Conservation (phyloP, 2,797 vertebrate genomes). For the Macropodus opercularis region DNA sequence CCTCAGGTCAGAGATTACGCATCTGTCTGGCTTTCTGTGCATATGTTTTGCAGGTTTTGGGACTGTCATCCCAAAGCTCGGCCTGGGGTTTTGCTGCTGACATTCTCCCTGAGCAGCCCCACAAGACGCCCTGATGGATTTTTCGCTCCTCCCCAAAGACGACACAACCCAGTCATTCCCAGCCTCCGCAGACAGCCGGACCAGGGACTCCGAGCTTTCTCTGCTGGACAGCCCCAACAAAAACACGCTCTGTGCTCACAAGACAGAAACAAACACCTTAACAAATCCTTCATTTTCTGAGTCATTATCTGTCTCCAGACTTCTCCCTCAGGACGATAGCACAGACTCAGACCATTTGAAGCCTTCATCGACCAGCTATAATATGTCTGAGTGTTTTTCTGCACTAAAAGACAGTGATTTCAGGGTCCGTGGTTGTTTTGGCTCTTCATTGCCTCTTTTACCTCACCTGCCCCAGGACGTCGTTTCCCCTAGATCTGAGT, state of each 20-base stretch:
- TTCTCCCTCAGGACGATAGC: conserved; percentile 16
- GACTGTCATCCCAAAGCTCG: conserved; percentile 11
- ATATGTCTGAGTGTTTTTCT: conserved; percentile 23
- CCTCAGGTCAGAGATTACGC: background rate
- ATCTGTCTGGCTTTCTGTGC: background rate
- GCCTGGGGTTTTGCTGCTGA: conserved; percentile 17
- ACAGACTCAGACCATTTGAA: conserved; percentile 15
- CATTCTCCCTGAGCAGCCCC: background rate
- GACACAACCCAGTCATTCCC: conserved; percentile 17
- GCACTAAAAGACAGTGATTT: conserved; percentile 7
- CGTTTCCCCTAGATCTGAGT: conserved; percentile 11
- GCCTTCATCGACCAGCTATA: conserved; percentile 6
- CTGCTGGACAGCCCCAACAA: conserved; percentile 18
- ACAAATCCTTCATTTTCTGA: conserved; percentile 12
- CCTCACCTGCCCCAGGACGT: conserved; percentile 34
- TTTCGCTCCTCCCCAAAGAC: conserved; percentile 18
- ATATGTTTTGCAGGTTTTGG: conserved; percentile 51
- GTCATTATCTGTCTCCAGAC: conserved; percentile 13
- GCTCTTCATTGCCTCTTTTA: conserved; percentile 33
- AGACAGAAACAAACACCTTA: conserved; percentile 9
- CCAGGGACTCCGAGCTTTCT: conserved; percentile 21
- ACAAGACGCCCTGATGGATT: conserved; percentile 51
- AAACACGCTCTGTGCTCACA: conserved; percentile 11
- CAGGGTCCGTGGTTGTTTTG: conserved; percentile 26
- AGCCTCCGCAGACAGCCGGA: conserved; percentile 20